Percentiles rank a stretch among this genome's conserved stretches.
Evolutionary conservation across 2,888 invertebrate species (phyloP).

Genomic region (Trichogramma dendrolimi): DNA sequence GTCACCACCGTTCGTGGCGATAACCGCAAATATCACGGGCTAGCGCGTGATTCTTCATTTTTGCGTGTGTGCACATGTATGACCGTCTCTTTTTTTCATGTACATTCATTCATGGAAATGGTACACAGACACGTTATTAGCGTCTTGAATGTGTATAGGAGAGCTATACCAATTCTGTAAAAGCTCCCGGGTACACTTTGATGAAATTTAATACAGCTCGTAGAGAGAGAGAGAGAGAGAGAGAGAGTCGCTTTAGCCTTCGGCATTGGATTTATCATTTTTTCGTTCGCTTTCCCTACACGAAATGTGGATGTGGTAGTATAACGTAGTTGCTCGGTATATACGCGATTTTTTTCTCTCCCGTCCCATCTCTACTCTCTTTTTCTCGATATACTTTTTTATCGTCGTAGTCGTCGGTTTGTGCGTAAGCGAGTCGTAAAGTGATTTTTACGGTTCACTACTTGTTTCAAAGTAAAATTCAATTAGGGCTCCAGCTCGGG

Average conservation of each 20-base stretch:
- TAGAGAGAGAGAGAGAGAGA: too few species aligned
- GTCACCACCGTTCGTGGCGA: neutral
- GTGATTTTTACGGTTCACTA: too few species aligned
- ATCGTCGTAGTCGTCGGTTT: too few species aligned
- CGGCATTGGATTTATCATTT: constrained; percentile 5
- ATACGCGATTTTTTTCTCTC: neutral
- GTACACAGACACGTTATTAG: neutral
- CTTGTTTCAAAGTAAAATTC: too few species aligned
- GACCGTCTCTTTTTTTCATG: too few species aligned
- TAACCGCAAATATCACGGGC: neutral
- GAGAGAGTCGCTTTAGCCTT: neutral
- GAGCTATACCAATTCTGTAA: neutral
- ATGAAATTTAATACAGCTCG: constrained; percentile 3
- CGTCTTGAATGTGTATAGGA: neutral
- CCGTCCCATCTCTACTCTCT: neutral
- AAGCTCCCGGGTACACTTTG: neutral
- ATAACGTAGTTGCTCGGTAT: too few species aligned
- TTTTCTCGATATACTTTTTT: too few species aligned
- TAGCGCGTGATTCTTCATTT: neutral
- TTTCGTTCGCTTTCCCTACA: neutral
- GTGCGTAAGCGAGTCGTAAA: too few species aligned
- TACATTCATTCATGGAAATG: neutral
- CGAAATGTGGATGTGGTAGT: too few species aligned
- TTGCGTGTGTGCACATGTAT: too few species aligned
- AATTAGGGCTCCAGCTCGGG: too few species aligned